Conservation (phyloP, 2,888 invertebrate genomes). For the Lypha dubia region DNA sequence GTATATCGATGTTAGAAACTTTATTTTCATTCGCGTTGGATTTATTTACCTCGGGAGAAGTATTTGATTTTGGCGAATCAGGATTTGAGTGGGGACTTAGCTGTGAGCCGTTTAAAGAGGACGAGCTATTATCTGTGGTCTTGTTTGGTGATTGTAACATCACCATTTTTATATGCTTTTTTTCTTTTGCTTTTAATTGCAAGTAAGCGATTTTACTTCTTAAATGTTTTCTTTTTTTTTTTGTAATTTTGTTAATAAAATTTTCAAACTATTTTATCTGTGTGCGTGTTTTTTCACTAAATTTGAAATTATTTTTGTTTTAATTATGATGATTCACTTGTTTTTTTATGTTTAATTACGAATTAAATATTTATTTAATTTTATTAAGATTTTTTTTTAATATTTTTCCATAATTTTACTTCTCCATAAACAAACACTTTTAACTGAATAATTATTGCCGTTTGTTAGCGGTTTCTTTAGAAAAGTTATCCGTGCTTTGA, state of each 20-base stretch:
- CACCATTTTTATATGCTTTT: conserved; percentile 79
- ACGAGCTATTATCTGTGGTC: conserved; percentile 74
- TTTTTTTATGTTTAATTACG: not conserved
- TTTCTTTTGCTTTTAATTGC: conserved; percentile 3
- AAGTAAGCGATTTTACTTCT: not conserved
- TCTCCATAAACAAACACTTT: conserved; percentile 6
- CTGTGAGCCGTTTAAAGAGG: conserved; percentile 77
- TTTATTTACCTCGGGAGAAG: conserved; percentile 78
- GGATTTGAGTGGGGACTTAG: conserved; percentile 83
- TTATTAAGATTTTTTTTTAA: not conserved
- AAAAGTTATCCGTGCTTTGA: conserved; percentile 43
- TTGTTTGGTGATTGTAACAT: conserved; percentile 83
- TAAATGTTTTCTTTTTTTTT: not conserved
- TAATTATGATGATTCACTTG: not conserved
- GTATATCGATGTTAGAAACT: conserved; percentile 18
- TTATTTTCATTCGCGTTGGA: conserved; percentile 57
- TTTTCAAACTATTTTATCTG: not conserved
- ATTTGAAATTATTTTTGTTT: not conserved
- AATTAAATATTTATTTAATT: not conserved
- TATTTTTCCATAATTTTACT: conserved; percentile 30
- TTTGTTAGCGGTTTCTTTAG: conserved; percentile 11
- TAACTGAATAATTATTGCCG: not conserved
- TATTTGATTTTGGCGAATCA: conserved; percentile 82
- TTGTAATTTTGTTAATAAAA: too few relatives aligned
- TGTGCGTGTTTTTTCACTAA: not conserved